A percentile compares a stretch with the other conserved stretches of the same genome.
These are phyloP conservation scores for Mesoligia furuncula DNA, from an alignment of 2,888 invertebrate species.

Conservation along the genomic window DNA sequence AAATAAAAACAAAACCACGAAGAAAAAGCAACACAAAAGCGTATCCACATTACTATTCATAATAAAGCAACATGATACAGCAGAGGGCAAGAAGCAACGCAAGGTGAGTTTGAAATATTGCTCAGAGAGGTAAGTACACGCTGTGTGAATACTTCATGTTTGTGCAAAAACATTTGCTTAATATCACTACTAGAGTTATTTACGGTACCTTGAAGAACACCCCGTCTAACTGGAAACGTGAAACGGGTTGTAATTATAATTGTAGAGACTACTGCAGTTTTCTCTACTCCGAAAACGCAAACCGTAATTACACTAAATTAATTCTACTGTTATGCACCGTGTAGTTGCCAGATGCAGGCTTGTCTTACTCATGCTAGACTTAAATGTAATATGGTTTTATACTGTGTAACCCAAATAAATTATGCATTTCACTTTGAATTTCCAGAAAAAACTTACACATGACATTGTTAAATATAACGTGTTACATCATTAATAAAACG, in stretches of 20 bases:
- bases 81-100: conserved; percentile 75
- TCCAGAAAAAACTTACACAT: conserved; percentile 15
- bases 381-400: conserved; percentile 36
- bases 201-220: conserved; percentile 36
- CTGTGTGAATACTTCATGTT: conserved; percentile 70
- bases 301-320: conserved; percentile 55
- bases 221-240: conserved; percentile 37
- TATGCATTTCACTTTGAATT: conserved; percentile 6
- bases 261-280: conserved; percentile 47
- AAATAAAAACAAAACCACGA: background rate
- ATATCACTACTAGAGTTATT: conserved; percentile 52
- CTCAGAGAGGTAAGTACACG: conserved; percentile 66
- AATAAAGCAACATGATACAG: conserved; percentile 77
- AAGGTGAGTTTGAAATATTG: conserved; percentile 81
- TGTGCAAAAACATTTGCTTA: conserved; percentile 59
- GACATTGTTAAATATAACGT: conserved; percentile 62
- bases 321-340: conserved; percentile 53
- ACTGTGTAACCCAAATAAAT: background rate
- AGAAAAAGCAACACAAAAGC: conserved; percentile 45
- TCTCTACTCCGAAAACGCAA: conserved; percentile 47
- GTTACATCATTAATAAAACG: conserved; percentile 70
- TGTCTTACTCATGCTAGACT: conserved; percentile 46
- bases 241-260: conserved; percentile 49
- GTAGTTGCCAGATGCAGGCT: conserved; percentile 46
- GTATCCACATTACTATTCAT: conserved; percentile 70